Percentiles rank a stretch among this genome's conserved stretches.
These are phyloP conservation scores for Cylindroiulus punctatus DNA, from an alignment of 2,888 invertebrate species.

Conservation along the genomic window DNA sequence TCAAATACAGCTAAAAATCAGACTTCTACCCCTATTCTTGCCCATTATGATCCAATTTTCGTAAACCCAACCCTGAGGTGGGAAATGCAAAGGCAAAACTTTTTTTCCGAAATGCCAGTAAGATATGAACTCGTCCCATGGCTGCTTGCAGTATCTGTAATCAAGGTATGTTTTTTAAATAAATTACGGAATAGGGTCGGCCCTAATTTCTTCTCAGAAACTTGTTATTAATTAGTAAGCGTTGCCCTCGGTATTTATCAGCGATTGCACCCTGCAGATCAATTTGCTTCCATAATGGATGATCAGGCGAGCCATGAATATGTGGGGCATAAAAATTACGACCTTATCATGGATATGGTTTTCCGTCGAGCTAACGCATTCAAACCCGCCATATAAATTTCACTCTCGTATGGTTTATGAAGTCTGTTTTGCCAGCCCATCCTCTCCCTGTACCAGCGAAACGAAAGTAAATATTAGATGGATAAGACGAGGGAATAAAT, in stretches of 20 bases:
- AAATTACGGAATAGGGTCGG: not conserved
- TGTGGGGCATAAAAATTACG: slow-evolving; percentile 19
- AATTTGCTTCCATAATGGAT: slow-evolving; percentile 20
- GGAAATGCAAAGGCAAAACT: not conserved
- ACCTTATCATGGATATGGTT: slow-evolving; percentile 25
- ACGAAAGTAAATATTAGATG: slow-evolving; percentile 43
- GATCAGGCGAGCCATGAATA: not conserved
- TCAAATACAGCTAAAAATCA: too few species aligned
- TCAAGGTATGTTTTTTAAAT: not conserved
- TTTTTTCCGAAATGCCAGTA: not conserved
- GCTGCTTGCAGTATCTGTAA: not conserved
- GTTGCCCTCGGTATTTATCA: not conserved
- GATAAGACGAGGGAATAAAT: slow-evolving; percentile 20
- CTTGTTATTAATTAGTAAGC: not conserved
- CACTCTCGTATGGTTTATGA: not conserved
- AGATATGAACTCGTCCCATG: not conserved
- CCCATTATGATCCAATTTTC: too few species aligned
- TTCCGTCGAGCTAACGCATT: slow-evolving; percentile 6
- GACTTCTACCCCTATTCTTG: too few species aligned
- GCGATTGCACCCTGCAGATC: slow-evolving; percentile 15
- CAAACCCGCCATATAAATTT: not conserved
- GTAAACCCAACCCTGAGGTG: not conserved
- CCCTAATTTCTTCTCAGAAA: slow-evolving; percentile 16
- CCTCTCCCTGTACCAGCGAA: not conserved
- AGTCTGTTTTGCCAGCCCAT: not conserved